phyloP scores from a whole-genome alignment of 2,797 vertebrate genomes.

The Channallabes apus region DNA sequence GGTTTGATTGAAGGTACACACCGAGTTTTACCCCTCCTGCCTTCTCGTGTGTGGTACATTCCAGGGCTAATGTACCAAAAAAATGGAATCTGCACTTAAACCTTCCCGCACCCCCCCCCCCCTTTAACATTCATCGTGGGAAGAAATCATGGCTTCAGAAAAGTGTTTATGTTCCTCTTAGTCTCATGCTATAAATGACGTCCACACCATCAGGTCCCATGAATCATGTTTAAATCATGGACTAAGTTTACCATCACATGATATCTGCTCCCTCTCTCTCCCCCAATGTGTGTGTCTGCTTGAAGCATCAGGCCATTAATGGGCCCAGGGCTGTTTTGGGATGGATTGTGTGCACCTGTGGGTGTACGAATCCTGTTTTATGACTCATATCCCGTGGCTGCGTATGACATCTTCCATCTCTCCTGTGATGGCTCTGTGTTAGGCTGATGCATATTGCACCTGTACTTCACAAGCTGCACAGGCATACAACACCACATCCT shows the following conservation, averaged over 20 bases:
- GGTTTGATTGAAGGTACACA: background rate
- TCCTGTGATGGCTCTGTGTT: slow-evolving; percentile 3
- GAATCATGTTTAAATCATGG: slow-evolving; percentile 21
- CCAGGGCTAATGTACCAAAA: background rate
- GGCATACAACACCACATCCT: background rate
- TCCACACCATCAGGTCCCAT: slow-evolving; percentile 2
- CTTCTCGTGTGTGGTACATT: background rate
- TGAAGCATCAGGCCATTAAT: slow-evolving; percentile 15
- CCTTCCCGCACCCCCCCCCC: background rate
- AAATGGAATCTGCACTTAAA: background rate
- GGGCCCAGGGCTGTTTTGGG: slow-evolving; percentile 19
- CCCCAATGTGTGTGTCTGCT: background rate
- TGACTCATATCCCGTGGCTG: slow-evolving; percentile 39
- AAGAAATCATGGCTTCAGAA: slow-evolving; percentile 20
- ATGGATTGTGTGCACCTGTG: slow-evolving; percentile 32
- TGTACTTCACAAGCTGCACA: background rate
- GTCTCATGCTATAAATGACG: slow-evolving; percentile 30
- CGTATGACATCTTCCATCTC: slow-evolving; percentile 27
- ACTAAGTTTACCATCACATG: slow-evolving; percentile 11
- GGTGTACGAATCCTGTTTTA: slow-evolving; percentile 33
- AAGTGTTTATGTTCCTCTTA: slow-evolving; percentile 14
- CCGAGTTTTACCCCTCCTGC: background rate
- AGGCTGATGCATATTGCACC: slow-evolving; percentile 31
- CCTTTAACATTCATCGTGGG: background rate
- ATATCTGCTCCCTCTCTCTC: background rate